phyloP scores from a whole-genome alignment of 2,113 vertebrate species.

The Mohoua ochrocephala region DNA sequence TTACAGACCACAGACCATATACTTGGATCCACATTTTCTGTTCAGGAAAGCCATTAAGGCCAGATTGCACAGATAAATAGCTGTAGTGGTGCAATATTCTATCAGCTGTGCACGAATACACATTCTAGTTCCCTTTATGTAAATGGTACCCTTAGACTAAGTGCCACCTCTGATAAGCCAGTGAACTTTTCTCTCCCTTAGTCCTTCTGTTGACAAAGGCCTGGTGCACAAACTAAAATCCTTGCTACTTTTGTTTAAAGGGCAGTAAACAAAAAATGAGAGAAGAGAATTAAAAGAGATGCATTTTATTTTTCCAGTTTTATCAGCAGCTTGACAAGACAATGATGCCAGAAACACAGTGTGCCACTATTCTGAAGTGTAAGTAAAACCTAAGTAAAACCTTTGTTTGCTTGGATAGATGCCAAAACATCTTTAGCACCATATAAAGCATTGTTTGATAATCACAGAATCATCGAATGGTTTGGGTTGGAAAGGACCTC shows the following conservation, averaged over 20 bases:
- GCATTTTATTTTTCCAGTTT: background rate
- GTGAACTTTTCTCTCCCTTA: background rate
- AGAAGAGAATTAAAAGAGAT: background rate
- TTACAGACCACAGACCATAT: background rate
- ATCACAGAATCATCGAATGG: background rate
- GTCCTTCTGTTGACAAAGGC: background rate
- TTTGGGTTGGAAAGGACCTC: background rate
- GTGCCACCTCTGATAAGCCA: background rate
- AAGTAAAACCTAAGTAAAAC: background rate
- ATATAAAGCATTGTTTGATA: background rate
- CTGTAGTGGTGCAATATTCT: background rate
- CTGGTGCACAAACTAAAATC: background rate
- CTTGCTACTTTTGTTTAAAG: background rate
- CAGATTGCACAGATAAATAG: background rate
- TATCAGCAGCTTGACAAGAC: background rate
- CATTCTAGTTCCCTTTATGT: background rate
- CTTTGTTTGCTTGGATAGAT: background rate
- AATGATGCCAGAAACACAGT: background rate
- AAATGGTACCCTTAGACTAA: background rate
- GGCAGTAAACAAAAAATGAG: background rate
- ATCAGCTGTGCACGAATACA: background rate
- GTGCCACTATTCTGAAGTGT: background rate
- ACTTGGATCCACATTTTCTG: background rate
- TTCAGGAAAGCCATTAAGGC: background rate
- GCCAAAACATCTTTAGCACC: background rate